Evolutionary conservation across 1,140 invertebrate species (phyloP).

Genomic region (Aphis gossypii): DNA sequence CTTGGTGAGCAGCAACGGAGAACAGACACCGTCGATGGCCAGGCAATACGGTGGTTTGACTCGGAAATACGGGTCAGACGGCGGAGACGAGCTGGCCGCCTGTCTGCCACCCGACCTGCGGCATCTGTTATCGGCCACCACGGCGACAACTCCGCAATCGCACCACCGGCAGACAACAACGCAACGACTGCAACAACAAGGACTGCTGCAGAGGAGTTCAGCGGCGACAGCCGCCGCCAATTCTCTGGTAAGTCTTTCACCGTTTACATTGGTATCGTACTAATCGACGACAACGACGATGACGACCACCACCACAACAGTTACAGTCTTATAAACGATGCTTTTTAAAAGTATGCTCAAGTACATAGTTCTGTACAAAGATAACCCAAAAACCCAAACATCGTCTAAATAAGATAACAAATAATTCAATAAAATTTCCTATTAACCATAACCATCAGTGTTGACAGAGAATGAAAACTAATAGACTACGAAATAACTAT

Average conservation of each 20-base stretch:
- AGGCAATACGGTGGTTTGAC: slow-evolving; percentile 43
- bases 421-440: no score
- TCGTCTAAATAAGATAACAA: no score
- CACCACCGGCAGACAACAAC: slow-evolving; percentile 19
- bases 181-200: slow-evolving; percentile 31
- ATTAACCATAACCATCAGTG: no score
- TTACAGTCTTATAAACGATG: background rate
- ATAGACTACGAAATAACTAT: no score
- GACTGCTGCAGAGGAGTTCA: background rate
- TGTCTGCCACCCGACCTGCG: slow-evolving; percentile 66
- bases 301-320: no score
- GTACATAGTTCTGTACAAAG: no score
- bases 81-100: slow-evolving; percentile 64
- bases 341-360: background rate
- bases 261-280: no score
- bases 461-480: no score
- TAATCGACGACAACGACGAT: no score
- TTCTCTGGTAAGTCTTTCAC: background rate
- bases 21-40: slow-evolving; percentile 61
- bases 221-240: background rate
- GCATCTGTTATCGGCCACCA: slow-evolving; percentile 63
- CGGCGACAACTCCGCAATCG: background rate
- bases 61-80: slow-evolving; percentile 42
- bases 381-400: no score
- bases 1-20: slow-evolving; percentile 64